Percentiles rank a stretch among this genome's conserved stretches.
Evolutionary conservation across 2,888 invertebrate species (phyloP).

Genomic region (Catocala nupta): DNA sequence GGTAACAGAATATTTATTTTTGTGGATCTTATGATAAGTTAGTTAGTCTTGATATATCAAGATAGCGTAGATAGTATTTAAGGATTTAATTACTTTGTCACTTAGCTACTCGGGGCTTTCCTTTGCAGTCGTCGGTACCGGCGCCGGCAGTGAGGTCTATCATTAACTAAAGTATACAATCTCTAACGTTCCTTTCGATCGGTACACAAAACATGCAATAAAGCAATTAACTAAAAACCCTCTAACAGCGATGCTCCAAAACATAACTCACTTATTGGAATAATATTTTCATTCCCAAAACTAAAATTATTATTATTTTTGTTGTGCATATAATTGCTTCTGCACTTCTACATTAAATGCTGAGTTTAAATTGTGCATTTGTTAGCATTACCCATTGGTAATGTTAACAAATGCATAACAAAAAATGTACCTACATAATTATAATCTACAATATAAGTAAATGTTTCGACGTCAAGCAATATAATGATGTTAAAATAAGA

Average conservation of each 20-base stretch:
- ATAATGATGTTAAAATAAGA: background rate
- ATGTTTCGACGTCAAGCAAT: background rate
- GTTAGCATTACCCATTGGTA: too few species aligned
- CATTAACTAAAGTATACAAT: slow-evolving; percentile 16
- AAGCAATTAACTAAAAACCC: slow-evolving; percentile 49
- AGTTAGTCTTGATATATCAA: background rate
- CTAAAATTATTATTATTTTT: background rate
- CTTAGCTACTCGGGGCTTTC: background rate
- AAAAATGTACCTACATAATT: too few species aligned
- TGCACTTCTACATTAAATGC: background rate
- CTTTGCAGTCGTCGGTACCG: background rate
- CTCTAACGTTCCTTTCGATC: slow-evolving; percentile 15
- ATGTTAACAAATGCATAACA: too few species aligned
- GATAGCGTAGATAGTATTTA: slow-evolving; percentile 6
- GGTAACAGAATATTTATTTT: background rate
- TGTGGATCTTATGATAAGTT: slow-evolving; percentile 3
- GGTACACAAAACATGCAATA: slow-evolving; percentile 49
- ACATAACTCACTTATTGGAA: slow-evolving; percentile 8
- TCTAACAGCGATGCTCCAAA: slow-evolving; percentile 18
- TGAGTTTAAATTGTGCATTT: too few species aligned
- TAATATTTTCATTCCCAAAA: slow-evolving; percentile 1
- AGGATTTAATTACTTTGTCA: background rate
- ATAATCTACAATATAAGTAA: slow-evolving; percentile 2
- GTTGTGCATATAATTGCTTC: background rate
- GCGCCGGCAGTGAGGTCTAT: slow-evolving; percentile 3